Evolutionary conservation across 2,113 vertebrate species (phyloP), one percentile per base, ranked within the genome.

Genomic region (Xiphias gladius): DNA sequence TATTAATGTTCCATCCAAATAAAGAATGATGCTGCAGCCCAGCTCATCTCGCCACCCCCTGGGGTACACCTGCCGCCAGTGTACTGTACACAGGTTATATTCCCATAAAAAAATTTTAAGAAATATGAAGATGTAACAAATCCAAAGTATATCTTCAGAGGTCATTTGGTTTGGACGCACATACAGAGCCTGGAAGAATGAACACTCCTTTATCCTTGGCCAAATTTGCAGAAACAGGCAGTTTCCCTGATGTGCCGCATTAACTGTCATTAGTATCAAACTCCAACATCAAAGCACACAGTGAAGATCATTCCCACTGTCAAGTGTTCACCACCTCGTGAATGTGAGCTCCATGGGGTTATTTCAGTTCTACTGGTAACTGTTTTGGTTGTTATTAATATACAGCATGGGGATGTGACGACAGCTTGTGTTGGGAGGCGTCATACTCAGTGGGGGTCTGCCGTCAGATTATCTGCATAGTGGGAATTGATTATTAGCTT

Each of bases 1-100:
- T 97, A 96, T 97, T 97, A 98, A 98, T 97, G 96, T 88, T 85
- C 94, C 97, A 92, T 96, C 96, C 93, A 83, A 93, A 95, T 97
- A 96, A 98, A 95, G 96, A 97, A 97, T 35, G 90, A 96, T 94
- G 88, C 90, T 82, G 80, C 48, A 86, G 68, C 89, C 86, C 91
- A 91, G 95, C 96, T 96, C 96, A 96, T 96, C 96, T 94, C 87
- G 76, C 89, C 73, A 16, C 61, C 93, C 93, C 81, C 94, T 86
- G 92, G 92, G 94, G 95, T 95, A 96, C 95, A 96, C 95, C 94
- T 92, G 86, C 81, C 91, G 75, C 86, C 89, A 80, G 70, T 85
- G 84, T 85, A 78, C 73, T 64, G 83, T 86, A 86, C 83, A 88
- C 78, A 86, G 86, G 88, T 90, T 91, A 80, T 82, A 75, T 83